Base-by-base conservation (phyloP, 2,888 invertebrate species). In the Amorpha juglandis region DNA sequence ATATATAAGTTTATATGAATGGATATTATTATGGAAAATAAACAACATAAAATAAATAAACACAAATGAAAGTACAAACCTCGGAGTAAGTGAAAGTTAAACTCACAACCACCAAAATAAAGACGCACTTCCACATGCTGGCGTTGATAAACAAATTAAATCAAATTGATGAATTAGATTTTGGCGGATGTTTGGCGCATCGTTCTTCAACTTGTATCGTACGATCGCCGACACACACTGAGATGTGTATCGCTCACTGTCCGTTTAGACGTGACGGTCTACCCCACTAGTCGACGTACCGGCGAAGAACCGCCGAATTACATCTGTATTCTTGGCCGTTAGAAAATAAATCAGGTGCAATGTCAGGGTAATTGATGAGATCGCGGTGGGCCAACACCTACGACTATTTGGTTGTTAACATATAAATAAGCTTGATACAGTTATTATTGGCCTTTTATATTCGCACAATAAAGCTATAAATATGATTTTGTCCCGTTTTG, bases 61-160 rank as follows among this genome's bases (percentile, higher is more conserved):
- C 69, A 73, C 74, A 79, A 78, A 77, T 67, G 72, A 73, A 71
- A 69, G 65, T 76, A 87, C 90, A 72, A 80, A 92, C 91, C 90
- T 90, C 83, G 52, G 86, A 80, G 76, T 72, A 77, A 82, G 87
- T 85, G 84, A 89, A 89, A 88, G 88, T 86, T 74, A 84, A 75
- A 67, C 80, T 78, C 75, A 87, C 83, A 75, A 84, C 70, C 86
- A 91, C 84, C 71, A 92, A 83, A 78, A 88, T 76, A 73, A 86
- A 82, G 79, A 81, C 79, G 76, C 87, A 88, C 88, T 88, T 89
- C 84, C 87, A 89, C 92, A 92, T 92, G 75, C 75, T 87, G 81
- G 73, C 71, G 82, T 78, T 80, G 78, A 69, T 73, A 73, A 71
- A 74, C 74, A 76, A 80, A 74, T 75, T 74, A 75, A 76, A 70